These are phyloP conservation scores for Capromys pilorides DNA, from an alignment of 2,797 vertebrate species.

Conservation along the genomic window DNA sequence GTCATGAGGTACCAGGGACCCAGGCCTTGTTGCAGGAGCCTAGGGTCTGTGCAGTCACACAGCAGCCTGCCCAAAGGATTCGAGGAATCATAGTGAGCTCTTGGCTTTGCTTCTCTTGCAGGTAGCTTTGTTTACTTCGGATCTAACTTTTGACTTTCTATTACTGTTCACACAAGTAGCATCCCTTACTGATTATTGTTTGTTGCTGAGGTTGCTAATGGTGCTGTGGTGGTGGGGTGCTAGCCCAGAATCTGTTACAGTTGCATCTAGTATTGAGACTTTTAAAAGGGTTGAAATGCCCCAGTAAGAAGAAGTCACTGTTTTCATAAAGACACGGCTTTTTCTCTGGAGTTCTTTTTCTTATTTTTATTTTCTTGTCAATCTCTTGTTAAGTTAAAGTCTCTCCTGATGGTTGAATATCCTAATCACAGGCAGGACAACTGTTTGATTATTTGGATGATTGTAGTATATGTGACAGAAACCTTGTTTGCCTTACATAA, in stretches of 20 bases:
- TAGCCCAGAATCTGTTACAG: background rate
- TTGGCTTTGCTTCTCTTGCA: background rate
- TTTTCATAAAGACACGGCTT: background rate
- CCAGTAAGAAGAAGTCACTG: background rate
- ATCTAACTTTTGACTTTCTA: background rate
- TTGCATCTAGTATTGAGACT: background rate
- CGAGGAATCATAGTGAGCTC: background rate
- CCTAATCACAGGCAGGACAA: conserved; percentile 32
- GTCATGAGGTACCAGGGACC: background rate
- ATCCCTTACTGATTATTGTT: background rate
- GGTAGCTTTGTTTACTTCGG: background rate
- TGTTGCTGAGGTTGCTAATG: background rate
- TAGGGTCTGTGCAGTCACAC: background rate
- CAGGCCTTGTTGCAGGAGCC: background rate
- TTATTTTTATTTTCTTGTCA: conserved; percentile 47
- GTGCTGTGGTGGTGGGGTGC: background rate
- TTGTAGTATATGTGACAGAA: background rate
- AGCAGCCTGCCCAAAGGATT: background rate
- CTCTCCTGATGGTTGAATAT: background rate
- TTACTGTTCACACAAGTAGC: background rate
- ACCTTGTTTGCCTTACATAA: conserved; percentile 35
- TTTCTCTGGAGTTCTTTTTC: background rate
- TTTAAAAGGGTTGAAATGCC: background rate
- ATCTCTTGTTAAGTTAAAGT: conserved; percentile 10
- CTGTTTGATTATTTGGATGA: background rate